Evolutionary conservation across 2,888 invertebrate genomes (phyloP), one percentile per base, ranked within the genome.

Genomic region (Leptinotarsa peninsularis): DNA sequence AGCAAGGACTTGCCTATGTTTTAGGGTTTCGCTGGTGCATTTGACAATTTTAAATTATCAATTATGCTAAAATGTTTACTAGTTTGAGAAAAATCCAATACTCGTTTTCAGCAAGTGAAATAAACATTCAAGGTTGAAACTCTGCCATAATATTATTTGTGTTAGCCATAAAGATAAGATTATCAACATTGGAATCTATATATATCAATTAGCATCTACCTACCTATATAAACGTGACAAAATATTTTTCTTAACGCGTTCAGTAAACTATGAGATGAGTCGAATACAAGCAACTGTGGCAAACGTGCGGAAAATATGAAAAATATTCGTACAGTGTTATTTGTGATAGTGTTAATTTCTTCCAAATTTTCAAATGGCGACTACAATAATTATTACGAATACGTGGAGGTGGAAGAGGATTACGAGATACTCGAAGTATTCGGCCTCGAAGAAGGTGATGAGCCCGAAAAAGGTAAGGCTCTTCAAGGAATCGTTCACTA

Each of bases 311-410:
- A 21, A 23, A 52, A 52, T 21, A 58, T 58, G 58, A 58, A 58
- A 13, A 58, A 58, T 13, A 15, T 58, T 58, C 43, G n/a, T 63
- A 33, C 7, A n/a, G 43, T 33, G 17, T 27, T 63, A 10, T 43
- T 33, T 10, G 7, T 63, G 17, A 1, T 33, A 10, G 27, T 63
- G 63, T 13, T 43, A 0, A 7, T 43, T 17, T 33, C 10, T 63
- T 18, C 18, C 5, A 3, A 15, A 17, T n/a, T 33, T 63, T 27
- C n/a, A 10, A 63, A 7, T n/a, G 63, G n/a, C 1, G 33, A 63
- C 63, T 33, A 63, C 63, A 63, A 63, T 43, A n/a, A 63, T 33
- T 63, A 63, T 63, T 63, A 63, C 13, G 63, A 63, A 43, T 63
- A 63, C n/a, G 63, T 63, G 10, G 63, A 63, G n/a, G 43, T 18